Evolutionary conservation across 2,888 invertebrate genomes (phyloP).

Genomic region (Acanthosepion lycidas): DNA sequence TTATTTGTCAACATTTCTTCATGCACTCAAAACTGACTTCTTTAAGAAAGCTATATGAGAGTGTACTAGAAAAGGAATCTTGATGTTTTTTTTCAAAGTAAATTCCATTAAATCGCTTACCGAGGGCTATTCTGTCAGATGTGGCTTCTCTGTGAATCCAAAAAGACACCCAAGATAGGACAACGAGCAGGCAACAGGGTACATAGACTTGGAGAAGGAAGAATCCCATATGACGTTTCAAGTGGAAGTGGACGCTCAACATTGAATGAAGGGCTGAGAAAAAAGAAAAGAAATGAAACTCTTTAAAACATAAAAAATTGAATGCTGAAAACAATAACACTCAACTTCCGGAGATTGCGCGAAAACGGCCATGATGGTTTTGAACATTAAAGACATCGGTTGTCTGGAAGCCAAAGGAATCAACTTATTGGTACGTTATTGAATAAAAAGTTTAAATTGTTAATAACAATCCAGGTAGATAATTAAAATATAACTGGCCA

Average conservation of each 20-base stretch:
- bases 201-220: conserved; percentile 96
- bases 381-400: no score
- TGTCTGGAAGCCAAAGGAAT: neutral
- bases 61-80: no score
- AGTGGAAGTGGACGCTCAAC: conserved; percentile 91
- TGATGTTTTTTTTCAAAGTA: no score
- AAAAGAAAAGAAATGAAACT: neutral
- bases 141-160: conserved; percentile 97
- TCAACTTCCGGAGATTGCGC: no score
- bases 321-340: no score
- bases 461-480: neutral
- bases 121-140: conserved; percentile 92
- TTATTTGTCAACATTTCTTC: no score
- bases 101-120: conserved; percentile 72
- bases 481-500: neutral
- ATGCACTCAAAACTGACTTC: no score
- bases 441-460: neutral
- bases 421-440: neutral
- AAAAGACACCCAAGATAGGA: conserved; percentile 95
- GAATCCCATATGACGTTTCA: conserved; percentile 93
- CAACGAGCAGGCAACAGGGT: conserved; percentile 93
- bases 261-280: conserved; percentile 51
- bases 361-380: no score
- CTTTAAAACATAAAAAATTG: neutral
- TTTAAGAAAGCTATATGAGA: no score